These are phyloP conservation scores for Camptogramma bilineatum DNA, from an alignment of 2,888 invertebrate species.

Conservation along the genomic window DNA sequence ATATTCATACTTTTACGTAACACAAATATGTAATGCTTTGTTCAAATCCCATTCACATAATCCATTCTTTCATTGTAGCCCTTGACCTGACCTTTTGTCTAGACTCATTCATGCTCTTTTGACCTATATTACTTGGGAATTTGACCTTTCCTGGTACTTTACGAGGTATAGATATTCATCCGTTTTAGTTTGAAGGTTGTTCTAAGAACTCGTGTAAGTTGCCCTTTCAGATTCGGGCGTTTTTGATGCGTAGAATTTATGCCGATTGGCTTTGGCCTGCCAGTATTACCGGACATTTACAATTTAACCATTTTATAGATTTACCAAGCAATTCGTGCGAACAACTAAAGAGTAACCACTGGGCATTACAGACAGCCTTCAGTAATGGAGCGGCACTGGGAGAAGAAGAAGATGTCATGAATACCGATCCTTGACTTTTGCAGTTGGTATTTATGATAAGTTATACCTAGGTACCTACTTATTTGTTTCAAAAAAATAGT, in stretches of 20 bases:
- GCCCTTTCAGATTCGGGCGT: not conserved
- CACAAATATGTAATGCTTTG: not conserved
- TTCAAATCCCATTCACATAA: constrained; percentile 4
- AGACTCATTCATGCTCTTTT: constrained; percentile 41
- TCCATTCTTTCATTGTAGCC: constrained; percentile 23
- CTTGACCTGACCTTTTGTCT: constrained; percentile 43
- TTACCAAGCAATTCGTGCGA: too few relatives aligned
- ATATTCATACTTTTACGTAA: too few relatives aligned
- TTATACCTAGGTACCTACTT: too few relatives aligned
- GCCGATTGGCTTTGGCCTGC: not conserved
- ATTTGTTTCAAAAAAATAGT: too few relatives aligned
- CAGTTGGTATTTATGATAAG: too few relatives aligned
- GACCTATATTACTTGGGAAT: constrained; percentile 45
- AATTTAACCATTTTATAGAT: too few relatives aligned
- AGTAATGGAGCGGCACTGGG: too few relatives aligned
- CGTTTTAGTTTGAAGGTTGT: constrained; percentile 18
- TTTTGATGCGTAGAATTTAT: not conserved
- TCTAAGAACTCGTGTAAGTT: not conserved
- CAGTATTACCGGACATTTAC: too few relatives aligned
- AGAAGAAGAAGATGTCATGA: too few relatives aligned
- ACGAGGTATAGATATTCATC: constrained; percentile 12
- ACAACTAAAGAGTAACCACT: too few relatives aligned
- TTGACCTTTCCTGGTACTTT: constrained; percentile 41
- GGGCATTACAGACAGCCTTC: too few relatives aligned
- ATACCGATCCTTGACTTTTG: too few relatives aligned